A percentile compares a stretch with the other conserved stretches of the same genome.
phyloP scores from a whole-genome alignment of 2,888 invertebrate species.

The Heliconius erato region DNA sequence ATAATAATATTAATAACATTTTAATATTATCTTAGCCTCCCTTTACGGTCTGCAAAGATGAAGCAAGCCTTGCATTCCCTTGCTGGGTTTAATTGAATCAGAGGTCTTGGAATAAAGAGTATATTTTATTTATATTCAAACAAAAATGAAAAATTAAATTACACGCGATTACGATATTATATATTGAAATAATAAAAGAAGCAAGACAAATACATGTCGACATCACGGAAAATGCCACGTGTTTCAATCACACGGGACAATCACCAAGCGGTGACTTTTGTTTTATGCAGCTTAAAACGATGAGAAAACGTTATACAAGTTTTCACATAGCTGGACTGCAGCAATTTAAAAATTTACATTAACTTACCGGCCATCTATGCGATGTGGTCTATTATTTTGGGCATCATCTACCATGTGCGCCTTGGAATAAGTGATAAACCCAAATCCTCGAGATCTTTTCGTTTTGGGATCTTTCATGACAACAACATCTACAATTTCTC shows the following conservation, averaged over 20 bases:
- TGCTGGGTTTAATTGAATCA: not conserved
- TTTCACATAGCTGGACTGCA: slow-evolving; percentile 83
- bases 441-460: slow-evolving; percentile 98
- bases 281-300: slow-evolving; percentile 81
- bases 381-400: slow-evolving; percentile 95
- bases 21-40: not conserved
- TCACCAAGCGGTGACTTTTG: slow-evolving; percentile 78
- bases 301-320: slow-evolving; percentile 68
- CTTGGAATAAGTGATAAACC: slow-evolving; percentile 98
- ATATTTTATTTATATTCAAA: too few relatives aligned
- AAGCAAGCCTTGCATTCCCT: not conserved
- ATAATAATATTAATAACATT: not conserved
- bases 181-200: not conserved
- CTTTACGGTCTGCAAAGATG: too few relatives aligned
- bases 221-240: slow-evolving; percentile 82
- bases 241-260: slow-evolving; percentile 67
- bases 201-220: slow-evolving; percentile 60
- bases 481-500: slow-evolving; percentile 97
- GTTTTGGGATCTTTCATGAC: slow-evolving; percentile 99
- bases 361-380: slow-evolving; percentile 93
- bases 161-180: not conserved
- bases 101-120: too few relatives aligned
- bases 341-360: slow-evolving; percentile 23
- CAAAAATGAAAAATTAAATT: not conserved
- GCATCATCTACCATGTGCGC: slow-evolving; percentile 99